A percentile compares a stretch with the other conserved stretches of the same genome.
phyloP scores from a whole-genome alignment of 2,113 vertebrate species.

The Marmota monax region DNA sequence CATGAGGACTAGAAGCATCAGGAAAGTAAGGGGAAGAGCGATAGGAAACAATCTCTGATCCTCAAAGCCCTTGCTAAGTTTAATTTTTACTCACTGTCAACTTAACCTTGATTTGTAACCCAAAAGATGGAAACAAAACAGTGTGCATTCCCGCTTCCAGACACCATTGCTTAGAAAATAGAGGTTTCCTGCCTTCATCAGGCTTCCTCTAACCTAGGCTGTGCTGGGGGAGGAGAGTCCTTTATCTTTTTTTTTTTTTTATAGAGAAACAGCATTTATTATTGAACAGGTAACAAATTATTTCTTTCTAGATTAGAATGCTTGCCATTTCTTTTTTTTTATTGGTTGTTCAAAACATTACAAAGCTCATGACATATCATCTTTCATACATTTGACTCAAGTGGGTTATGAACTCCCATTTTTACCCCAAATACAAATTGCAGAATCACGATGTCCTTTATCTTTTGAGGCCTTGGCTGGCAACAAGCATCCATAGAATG shows the following conservation, averaged over 20 bases:
- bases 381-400: too few relatives aligned
- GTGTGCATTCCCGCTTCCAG: background rate
- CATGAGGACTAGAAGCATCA: background rate
- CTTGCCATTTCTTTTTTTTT: background rate
- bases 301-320: background rate
- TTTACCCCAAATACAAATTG: too few relatives aligned
- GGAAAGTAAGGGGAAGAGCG: background rate
- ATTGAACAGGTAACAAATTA: background rate
- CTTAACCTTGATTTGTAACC: slow-evolving; percentile 33
- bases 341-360: too few relatives aligned
- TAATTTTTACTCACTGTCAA: background rate
- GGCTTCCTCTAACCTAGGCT: background rate
- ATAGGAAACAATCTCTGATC: background rate
- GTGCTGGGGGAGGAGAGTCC: too few relatives aligned
- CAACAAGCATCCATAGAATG: background rate
- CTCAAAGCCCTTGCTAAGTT: background rate
- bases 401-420: too few relatives aligned
- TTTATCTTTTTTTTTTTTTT: background rate
- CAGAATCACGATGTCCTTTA: too few relatives aligned
- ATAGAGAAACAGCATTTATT: background rate
- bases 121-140: background rate
- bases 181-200: background rate
- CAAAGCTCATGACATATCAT: too few relatives aligned
- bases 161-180: background rate
- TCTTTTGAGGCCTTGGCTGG: fast-evolving